Evolutionary conservation across 2,888 invertebrate species (phyloP).

Genomic region (Tetramorium bicarinatum): DNA sequence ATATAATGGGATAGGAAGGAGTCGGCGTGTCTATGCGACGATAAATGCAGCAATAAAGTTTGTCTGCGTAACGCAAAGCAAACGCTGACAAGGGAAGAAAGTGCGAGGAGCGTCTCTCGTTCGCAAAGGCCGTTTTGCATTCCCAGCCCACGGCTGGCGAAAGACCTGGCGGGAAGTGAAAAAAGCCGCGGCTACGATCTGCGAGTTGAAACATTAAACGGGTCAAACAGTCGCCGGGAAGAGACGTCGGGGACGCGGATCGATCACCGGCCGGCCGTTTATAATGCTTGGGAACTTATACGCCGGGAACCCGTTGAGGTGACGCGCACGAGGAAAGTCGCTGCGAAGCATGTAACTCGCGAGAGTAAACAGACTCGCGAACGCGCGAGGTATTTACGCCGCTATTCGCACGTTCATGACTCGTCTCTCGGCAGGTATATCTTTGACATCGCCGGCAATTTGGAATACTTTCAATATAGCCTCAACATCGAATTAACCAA

Average conservation of each 20-base stretch:
- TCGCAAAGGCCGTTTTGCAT: conserved; percentile 7
- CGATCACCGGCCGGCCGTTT: conserved; percentile 14
- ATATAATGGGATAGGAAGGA: not conserved
- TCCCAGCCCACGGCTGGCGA: not conserved
- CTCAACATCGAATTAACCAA: not conserved
- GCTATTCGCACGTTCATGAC: not conserved
- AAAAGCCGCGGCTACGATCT: conserved; percentile 2
- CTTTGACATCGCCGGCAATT: not conserved
- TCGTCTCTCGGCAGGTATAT: not conserved
- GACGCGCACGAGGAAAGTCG: conserved; percentile 60
- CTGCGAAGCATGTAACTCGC: conserved; percentile 42
- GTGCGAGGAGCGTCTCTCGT: not conserved
- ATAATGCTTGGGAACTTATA: conserved; percentile 2
- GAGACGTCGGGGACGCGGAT: conserved; percentile 38
- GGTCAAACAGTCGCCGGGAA: conserved; percentile 50
- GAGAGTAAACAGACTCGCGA: not conserved
- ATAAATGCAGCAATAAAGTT: conserved; percentile 3
- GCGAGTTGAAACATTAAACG: conserved; percentile 36
- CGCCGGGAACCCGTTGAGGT: conserved; percentile 52
- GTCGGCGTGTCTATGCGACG: not conserved
- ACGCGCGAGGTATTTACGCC: not conserved
- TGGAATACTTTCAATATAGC: not conserved
- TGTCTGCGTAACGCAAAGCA: not conserved
- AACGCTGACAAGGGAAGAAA: not conserved
- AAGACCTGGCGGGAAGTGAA: not conserved